A percentile compares a stretch with the other conserved stretches of the same genome.
Conservation (phyloP, 2,113 vertebrate species). For the Cairina moschata region DNA sequence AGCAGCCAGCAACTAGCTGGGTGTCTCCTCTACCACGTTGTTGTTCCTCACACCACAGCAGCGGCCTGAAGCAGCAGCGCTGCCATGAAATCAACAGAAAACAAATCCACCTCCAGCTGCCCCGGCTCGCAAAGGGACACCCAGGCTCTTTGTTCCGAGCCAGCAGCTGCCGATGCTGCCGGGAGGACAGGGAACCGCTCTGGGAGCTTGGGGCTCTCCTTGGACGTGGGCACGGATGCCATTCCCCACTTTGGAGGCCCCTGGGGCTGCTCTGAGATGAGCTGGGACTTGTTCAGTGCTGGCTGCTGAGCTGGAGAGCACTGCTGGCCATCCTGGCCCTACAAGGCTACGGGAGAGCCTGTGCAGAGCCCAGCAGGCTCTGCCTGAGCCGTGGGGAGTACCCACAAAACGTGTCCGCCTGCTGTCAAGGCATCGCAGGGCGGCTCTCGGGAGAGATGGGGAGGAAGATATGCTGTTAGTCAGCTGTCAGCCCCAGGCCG, state of each 20-base stretch:
- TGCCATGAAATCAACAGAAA: conserved; percentile 62
- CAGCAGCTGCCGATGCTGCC: neutral
- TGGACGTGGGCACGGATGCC: neutral
- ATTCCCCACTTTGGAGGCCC: neutral
- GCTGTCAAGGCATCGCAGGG: neutral
- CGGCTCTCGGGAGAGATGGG: neutral
- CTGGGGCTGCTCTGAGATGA: neutral
- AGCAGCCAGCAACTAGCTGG: conserved; percentile 23
- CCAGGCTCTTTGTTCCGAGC: neutral
- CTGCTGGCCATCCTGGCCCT: neutral
- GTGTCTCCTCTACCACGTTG: conserved; percentile 30
- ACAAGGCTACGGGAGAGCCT: neutral
- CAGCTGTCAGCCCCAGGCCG: neutral
- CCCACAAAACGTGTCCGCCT: neutral
- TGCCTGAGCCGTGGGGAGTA: neutral
- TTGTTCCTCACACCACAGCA: conserved; percentile 40
- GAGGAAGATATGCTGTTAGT: neutral
- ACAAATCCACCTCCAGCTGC: conserved; percentile 62
- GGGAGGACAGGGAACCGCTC: neutral
- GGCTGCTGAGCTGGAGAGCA: neutral
- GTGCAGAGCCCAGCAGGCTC: neutral
- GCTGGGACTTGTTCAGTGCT: neutral
- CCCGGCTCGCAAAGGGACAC: neutral
- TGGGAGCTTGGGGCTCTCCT: neutral
- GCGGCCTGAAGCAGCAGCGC: conserved; percentile 19